These are phyloP conservation scores for Larimichthys polyactis DNA, from an alignment of 2,113 vertebrate species.

Conservation along the genomic window DNA sequence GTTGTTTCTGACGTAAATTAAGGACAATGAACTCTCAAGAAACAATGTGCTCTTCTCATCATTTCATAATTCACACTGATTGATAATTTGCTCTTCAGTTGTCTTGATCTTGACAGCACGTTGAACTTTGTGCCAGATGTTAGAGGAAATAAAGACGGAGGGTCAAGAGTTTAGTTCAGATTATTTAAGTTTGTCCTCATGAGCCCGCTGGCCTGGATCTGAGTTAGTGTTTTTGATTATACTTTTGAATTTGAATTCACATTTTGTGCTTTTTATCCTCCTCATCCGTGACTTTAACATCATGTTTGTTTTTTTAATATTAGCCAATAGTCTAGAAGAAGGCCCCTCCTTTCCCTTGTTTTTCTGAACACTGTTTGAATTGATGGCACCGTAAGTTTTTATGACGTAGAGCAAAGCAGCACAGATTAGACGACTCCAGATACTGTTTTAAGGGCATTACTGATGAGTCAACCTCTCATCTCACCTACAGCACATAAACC, in stretches of 20 bases:
- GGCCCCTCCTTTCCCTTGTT: neutral
- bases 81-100: neutral
- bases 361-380: neutral
- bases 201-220: neutral
- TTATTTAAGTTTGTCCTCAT: neutral
- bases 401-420: constrained; percentile 12
- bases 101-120: constrained; percentile 2
- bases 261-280: constrained; percentile 3
- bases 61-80: neutral
- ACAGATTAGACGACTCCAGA: constrained; percentile 24
- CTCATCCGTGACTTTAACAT: neutral
- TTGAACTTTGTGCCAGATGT: constrained; percentile 21
- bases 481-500: constrained; percentile 2
- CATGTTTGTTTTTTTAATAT: neutral
- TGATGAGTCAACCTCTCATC: constrained; percentile 1
- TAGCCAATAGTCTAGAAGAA: neutral
- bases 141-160: neutral
- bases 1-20: neutral
- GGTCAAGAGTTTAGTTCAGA: neutral
- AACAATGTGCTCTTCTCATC: neutral
- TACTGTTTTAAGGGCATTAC: neutral
- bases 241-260: neutral
- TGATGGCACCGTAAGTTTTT: neutral
- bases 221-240: neutral
- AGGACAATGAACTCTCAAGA: too few relatives aligned